Percentiles rank a stretch among this genome's conserved stretches.
These are phyloP conservation scores for Hymenopus coronatus DNA, from an alignment of 2,888 invertebrate species.

Conservation along the genomic window DNA sequence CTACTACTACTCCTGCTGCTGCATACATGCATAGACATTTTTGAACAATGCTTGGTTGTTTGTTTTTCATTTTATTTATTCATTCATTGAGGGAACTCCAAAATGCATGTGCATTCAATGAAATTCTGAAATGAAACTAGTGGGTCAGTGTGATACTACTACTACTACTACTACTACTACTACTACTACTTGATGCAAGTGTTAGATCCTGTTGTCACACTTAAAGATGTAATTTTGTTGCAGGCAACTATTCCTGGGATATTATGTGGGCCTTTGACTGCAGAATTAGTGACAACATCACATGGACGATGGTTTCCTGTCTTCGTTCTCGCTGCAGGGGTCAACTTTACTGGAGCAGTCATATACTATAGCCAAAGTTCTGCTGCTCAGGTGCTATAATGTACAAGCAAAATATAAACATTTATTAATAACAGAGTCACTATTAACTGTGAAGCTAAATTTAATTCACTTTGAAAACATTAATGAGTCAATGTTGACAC, in stretches of 20 bases:
- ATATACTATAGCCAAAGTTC: conserved; percentile 71
- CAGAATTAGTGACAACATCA: conserved; percentile 66
- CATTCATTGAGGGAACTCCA: no score
- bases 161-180: no score
- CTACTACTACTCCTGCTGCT: no score
- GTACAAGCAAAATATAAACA: no score
- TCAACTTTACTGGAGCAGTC: conserved; percentile 69
- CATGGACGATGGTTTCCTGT: conserved; percentile 73
- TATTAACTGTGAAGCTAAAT: no score
- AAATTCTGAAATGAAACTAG: neutral
- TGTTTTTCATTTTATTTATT: no score
- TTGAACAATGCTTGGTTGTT: no score
- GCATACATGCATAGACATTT: no score
- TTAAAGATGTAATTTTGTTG: conserved; percentile 25
- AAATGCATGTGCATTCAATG: neutral
- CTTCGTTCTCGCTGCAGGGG: conserved; percentile 66
- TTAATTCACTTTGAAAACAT: no score
- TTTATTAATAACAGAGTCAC: no score
- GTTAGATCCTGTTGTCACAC: neutral
- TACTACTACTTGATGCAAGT: no score
- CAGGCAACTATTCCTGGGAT: conserved; percentile 74
- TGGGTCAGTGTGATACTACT: neutral
- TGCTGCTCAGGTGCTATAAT: conserved; percentile 55
- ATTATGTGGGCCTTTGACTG: conserved; percentile 71
- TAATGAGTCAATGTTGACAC: no score